These are phyloP conservation scores for Saccopteryx bilineata DNA, from an alignment of 2,113 vertebrate genomes.

Conservation along the genomic window DNA sequence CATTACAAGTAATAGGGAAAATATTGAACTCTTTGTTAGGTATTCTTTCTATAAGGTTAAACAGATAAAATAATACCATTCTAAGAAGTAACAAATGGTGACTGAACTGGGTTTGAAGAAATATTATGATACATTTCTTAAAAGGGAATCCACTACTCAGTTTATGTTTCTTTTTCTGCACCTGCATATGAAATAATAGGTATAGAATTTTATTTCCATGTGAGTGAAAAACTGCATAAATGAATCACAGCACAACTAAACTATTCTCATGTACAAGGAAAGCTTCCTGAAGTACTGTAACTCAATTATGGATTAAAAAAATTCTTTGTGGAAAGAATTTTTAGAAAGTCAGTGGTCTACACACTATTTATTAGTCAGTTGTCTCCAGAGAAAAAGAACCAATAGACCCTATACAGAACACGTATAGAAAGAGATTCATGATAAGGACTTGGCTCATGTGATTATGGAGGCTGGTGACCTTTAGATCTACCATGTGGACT, in stretches of 20 bases:
- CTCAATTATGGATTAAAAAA: slow-evolving; percentile 1
- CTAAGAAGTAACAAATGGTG: neutral
- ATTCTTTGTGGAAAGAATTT: neutral
- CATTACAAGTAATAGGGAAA: slow-evolving; percentile 26
- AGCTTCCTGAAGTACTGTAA: neutral
- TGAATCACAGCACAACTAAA: neutral
- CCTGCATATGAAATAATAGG: neutral
- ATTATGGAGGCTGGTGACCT: neutral
- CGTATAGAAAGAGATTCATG: neutral
- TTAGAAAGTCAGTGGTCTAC: neutral
- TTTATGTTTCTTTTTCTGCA: neutral
- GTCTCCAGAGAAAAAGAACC: neutral
- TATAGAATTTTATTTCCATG: neutral
- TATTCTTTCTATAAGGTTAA: slow-evolving; percentile 37
- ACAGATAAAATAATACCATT: neutral
- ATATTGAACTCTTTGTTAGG: neutral
- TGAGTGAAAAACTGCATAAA: neutral
- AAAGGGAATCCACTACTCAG: neutral
- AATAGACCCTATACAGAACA: neutral
- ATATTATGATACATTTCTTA: neutral
- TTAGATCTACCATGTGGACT: neutral
- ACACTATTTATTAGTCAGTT: neutral
- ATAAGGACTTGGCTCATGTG: neutral
- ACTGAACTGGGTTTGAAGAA: neutral
- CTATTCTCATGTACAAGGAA: neutral